Conservation (phyloP, 2,888 invertebrate species). For the Panopea generosa region DNA sequence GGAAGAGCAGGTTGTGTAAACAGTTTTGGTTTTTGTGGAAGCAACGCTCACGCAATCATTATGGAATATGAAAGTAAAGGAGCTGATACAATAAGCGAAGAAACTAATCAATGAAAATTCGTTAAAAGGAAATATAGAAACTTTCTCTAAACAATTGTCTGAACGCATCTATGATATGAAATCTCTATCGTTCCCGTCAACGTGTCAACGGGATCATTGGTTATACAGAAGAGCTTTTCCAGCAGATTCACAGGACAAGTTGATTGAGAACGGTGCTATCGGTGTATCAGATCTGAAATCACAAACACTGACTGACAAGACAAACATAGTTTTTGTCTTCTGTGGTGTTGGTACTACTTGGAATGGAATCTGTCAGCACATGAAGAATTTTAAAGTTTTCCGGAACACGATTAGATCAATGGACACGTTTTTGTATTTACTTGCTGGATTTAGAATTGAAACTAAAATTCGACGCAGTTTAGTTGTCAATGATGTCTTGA, state of each 20-base stretch:
- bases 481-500: constrained; percentile 55
- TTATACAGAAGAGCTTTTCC: constrained; percentile 40
- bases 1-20: constrained; percentile 55
- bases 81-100: not conserved
- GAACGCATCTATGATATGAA: constrained; percentile 2
- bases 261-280: not conserved
- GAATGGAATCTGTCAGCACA: constrained; percentile 67
- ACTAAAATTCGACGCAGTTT: constrained; percentile 43
- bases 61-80: constrained; percentile 1
- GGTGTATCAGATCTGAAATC: not conserved
- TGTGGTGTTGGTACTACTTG: constrained; percentile 71
- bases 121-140: constrained; percentile 16
- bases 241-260: not conserved
- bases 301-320: not conserved
- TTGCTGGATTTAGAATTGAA: constrained; percentile 39
- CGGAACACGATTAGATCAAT: constrained; percentile 47
- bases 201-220: constrained; percentile 62
- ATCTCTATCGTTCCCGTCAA: constrained; percentile 54
- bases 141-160: constrained; percentile 2
- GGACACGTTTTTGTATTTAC: constrained; percentile 34
- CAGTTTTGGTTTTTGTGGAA: constrained; percentile 74
- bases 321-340: constrained; percentile 65
- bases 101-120: not conserved
- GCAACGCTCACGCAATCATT: constrained; percentile 68
- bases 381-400: constrained; percentile 51